Conservation (phyloP, 2,797 vertebrate genomes). For the Tinamus major region DNA sequence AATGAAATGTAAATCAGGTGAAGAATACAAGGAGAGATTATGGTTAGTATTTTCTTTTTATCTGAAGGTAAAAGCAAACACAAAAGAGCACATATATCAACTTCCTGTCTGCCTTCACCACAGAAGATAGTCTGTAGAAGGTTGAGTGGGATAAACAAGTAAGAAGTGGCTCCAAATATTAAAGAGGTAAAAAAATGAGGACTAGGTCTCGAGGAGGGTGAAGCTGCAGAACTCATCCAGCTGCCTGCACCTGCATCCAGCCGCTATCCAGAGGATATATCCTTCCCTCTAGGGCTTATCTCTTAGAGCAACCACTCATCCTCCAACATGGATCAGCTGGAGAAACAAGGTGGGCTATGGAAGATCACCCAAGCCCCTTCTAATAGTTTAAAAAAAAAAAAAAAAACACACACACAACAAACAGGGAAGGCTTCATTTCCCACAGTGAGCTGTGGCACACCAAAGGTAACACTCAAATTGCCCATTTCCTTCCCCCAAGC, state of each 20-base stretch:
- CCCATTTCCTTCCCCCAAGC: background rate
- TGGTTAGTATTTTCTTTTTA: background rate
- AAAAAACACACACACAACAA: background rate
- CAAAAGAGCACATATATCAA: background rate
- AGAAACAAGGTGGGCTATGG: background rate
- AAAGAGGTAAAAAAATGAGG: background rate
- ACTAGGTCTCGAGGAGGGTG: background rate
- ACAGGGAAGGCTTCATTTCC: background rate
- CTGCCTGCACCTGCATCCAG: background rate
- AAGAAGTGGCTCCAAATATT: background rate
- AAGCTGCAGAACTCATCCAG: background rate
- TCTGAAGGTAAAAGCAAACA: background rate
- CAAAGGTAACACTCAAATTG: background rate
- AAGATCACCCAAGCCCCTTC: background rate
- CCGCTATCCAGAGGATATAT: background rate
- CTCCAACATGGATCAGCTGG: background rate
- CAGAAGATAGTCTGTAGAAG: background rate
- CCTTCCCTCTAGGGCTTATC: background rate
- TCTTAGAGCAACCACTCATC: background rate
- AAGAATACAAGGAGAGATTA: background rate
- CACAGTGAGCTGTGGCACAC: background rate
- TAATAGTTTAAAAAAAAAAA: background rate
- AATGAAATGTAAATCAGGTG: constrained; percentile 20
- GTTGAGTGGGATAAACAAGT: background rate
- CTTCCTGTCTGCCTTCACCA: background rate